A percentile compares a stretch with the other conserved stretches of the same genome.
These are phyloP conservation scores for Hypomecis punctinalis DNA, from an alignment of 2,888 invertebrate genomes.

Conservation along the genomic window DNA sequence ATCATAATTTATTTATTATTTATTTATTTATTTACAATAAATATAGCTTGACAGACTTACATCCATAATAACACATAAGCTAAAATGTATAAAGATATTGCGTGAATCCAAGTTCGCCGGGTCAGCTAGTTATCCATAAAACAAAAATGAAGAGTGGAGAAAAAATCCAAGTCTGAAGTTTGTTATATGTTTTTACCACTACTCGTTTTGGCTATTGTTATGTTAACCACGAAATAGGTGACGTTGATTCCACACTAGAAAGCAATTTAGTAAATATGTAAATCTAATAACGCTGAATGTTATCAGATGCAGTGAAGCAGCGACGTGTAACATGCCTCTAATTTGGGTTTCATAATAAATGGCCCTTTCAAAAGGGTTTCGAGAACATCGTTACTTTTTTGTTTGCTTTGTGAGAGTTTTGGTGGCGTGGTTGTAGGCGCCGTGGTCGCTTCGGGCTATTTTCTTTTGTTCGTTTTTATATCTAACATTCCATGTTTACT, in stretches of 20 bases:
- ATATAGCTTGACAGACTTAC: too few species aligned
- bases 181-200: neutral
- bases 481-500: constrained; percentile 9
- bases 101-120: too few species aligned
- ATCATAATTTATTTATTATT: too few species aligned
- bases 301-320: constrained; percentile 64
- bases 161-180: too few species aligned
- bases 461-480: constrained; percentile 5
- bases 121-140: too few species aligned
- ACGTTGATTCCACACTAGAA: constrained; percentile 37
- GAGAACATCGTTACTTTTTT: constrained; percentile 35
- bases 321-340: constrained; percentile 53
- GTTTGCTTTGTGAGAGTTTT: constrained; percentile 25
- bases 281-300: constrained; percentile 56
- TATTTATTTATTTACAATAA: too few species aligned
- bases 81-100: too few species aligned
- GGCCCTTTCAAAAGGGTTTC: constrained; percentile 32
- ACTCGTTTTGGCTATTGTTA: constrained; percentile 38
- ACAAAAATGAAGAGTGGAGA: too few species aligned
- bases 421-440: constrained; percentile 16
- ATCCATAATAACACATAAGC: too few species aligned
- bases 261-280: constrained; percentile 60
- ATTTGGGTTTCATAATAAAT: constrained; percentile 44
- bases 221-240: constrained; percentile 39
- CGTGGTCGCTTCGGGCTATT: constrained; percentile 14